Evolutionary conservation across 2,113 vertebrate genomes (phyloP), one percentile per base, ranked within the genome.

Genomic region (Zosterops japonicus): DNA sequence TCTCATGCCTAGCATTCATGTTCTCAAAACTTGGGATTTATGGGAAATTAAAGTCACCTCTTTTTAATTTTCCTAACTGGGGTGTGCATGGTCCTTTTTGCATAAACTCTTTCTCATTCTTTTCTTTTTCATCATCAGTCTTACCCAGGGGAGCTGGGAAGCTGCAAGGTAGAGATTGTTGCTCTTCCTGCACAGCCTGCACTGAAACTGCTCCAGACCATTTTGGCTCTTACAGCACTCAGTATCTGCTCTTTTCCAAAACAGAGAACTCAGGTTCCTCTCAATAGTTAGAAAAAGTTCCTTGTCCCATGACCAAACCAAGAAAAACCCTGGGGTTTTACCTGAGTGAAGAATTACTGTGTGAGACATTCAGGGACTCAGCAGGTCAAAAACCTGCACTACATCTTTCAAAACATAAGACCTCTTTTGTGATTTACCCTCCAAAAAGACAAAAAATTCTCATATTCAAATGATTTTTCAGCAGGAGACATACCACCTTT

Each of bases 1-100:
- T 63, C 79, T 67, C 44, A 56, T 56, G 25, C 10, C 13, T 70
- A 74, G 14, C 71, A 88, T 41, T 59, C 56, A 50, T 27, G 33
- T 55, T 78, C 41, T 70, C 55, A 86, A 70, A 90, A 35, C 14
- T 17, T 56, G n/a, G 19, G 18, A 60, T 83, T 77, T 47, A 36
- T 15, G 10, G 42, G 77, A 77, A 31, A 60, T 39, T 15, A 41
- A 77, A 80, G 75, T 44, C 0, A 46, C 9, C 6, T 12, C 3
- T 53, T 70, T 81, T 56, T 8, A 5, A 31, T 79, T 76, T 79
- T 76, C 35, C 49, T 53, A 39, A 23, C 12, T 59, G 9, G 18
- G 5, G 5, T 4, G 1, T 22, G 18, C 0, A 0, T 7, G 4
- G 4, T 35, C 4, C 9, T 28, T 83, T 91, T 65, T 72, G 9